These are phyloP conservation scores for Valencia hispanica DNA, from an alignment of 2,797 vertebrate genomes.

Conservation along the genomic window DNA sequence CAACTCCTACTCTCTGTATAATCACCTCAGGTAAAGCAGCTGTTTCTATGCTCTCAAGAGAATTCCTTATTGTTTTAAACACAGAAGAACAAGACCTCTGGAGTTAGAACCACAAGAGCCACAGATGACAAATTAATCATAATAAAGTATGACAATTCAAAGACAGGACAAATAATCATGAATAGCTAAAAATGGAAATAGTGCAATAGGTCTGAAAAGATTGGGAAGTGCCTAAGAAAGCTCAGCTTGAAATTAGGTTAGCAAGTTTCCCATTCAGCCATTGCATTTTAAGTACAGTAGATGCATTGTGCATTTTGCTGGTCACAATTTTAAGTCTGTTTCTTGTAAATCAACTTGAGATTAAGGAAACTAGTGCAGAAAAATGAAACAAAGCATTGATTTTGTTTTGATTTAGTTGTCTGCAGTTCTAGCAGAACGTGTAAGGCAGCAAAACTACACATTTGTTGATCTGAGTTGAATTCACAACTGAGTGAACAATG, in stretches of 20 bases:
- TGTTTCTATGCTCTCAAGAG: conserved; percentile 17
- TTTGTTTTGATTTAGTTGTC: not conserved
- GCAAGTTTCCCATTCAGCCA: not conserved
- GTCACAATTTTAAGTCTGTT: not conserved
- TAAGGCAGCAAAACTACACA: not conserved
- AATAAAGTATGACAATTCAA: not conserved
- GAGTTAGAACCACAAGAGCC: conserved; percentile 21
- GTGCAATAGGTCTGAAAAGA: not conserved
- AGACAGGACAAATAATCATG: not conserved
- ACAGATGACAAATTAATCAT: not conserved
- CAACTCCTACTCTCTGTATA: conserved; percentile 23
- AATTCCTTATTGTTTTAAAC: conserved; percentile 32
- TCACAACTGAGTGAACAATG: not conserved
- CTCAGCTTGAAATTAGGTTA: not conserved
- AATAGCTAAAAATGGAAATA: not conserved
- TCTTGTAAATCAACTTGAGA: not conserved
- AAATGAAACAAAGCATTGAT: not conserved
- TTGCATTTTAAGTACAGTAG: not conserved
- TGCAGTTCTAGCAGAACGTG: not conserved
- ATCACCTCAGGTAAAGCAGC: conserved; percentile 58
- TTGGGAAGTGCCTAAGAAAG: not conserved
- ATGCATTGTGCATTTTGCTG: not conserved
- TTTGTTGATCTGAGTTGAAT: not conserved
- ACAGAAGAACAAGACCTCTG: conserved; percentile 9
- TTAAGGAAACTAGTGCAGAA: not conserved